These are phyloP conservation scores for Camponotus vicinus DNA, from an alignment of 1,140 invertebrate species.

Conservation along the genomic window DNA sequence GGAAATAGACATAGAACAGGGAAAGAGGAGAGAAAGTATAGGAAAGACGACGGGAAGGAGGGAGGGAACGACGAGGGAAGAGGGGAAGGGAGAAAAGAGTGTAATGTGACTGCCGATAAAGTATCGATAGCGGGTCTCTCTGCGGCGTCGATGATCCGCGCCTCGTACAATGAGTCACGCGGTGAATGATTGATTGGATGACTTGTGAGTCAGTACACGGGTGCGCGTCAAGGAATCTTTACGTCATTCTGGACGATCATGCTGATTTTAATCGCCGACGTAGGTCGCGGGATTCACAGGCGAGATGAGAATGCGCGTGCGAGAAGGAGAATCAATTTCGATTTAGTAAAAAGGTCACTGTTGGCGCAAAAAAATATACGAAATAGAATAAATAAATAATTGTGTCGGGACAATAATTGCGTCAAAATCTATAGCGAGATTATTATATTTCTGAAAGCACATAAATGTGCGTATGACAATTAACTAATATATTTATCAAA, in stretches of 20 bases:
- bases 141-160: constrained; percentile 69
- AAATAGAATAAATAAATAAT: constrained; percentile 44
- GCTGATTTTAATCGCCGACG: constrained; percentile 60
- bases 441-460: not conserved
- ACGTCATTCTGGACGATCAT: constrained; percentile 74
- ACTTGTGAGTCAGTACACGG: constrained; percentile 42
- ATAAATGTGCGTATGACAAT: not conserved
- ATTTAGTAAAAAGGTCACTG: not conserved
- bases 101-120: constrained; percentile 67
- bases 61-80: not conserved
- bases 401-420: constrained; percentile 13
- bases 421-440: not conserved
- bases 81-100: constrained; percentile 36
- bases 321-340: constrained; percentile 28
- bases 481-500: too few relatives aligned
- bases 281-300: constrained; percentile 16
- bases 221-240: constrained; percentile 54
- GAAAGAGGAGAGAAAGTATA: constrained; percentile 31
- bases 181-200: constrained; percentile 82
- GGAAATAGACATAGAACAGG: constrained; percentile 50
- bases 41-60: not conserved
- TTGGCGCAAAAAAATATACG: not conserved
- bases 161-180: constrained; percentile 81
- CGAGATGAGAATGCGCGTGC: constrained; percentile 1
- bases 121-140: constrained; percentile 77